Evolutionary conservation across 2,797 vertebrate genomes (phyloP).

Genomic region (Okamejei kenojei): DNA sequence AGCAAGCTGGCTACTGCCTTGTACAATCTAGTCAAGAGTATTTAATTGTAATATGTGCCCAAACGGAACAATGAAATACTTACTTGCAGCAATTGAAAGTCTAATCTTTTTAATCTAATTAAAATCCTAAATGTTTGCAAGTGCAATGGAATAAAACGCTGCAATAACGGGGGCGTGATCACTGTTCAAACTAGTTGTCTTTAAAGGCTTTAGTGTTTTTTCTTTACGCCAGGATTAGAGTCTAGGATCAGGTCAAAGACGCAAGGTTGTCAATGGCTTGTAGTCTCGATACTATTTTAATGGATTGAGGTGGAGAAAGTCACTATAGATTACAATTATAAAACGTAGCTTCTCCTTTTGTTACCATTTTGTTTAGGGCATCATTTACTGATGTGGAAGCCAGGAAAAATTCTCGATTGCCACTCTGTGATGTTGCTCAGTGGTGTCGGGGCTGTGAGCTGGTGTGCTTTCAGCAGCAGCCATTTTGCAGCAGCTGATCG

Average conservation of each 20-base stretch:
- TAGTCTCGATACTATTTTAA: too few relatives aligned
- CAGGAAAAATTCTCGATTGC: neutral
- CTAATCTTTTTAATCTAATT: too few relatives aligned
- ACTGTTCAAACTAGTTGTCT: neutral
- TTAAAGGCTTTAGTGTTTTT: neutral
- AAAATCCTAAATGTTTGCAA: neutral
- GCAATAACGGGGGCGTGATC: neutral
- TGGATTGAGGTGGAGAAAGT: neutral
- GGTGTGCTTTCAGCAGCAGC: constrained; percentile 30
- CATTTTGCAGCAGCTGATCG: constrained; percentile 32
- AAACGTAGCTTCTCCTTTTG: neutral
- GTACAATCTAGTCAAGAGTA: neutral
- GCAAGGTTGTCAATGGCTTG: too few relatives aligned
- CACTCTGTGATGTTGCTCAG: neutral
- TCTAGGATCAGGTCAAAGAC: too few relatives aligned
- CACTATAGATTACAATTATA: neutral
- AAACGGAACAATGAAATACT: too few relatives aligned
- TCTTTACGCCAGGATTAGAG: too few relatives aligned
- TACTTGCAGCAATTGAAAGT: too few relatives aligned
- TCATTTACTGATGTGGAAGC: neutral
- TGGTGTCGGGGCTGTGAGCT: neutral
- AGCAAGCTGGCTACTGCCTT: neutral
- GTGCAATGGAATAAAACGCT: neutral
- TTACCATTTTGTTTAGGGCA: neutral
- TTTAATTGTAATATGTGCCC: too few relatives aligned